Base-by-base conservation (phyloP, 2,113 vertebrate genomes). In the Elachura formosa region DNA sequence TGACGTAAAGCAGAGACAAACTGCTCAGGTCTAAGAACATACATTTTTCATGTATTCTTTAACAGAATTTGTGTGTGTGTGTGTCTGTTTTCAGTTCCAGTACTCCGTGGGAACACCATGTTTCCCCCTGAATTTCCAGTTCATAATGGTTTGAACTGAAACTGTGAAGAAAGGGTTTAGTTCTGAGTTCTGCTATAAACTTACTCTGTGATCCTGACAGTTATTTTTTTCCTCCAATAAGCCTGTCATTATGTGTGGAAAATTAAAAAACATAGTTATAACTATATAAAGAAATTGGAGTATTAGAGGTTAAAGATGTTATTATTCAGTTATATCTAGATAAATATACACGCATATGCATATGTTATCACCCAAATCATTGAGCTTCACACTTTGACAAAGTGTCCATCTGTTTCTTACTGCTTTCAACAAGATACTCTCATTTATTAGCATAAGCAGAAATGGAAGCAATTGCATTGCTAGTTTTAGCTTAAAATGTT, bases 271-370 rank as follows among this genome's bases (percentile, higher is more conserved):
- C 34, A 41, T 2, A 6, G 20, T 33, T 24, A 26, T 61, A 63
- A 6, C 51, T 80, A 34, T 77, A 38, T 49, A 77, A 80, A 91
- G 72, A 46, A 77, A 14, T 40, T 4, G 17, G 59, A 71, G 61
- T 87, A 90, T 74, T 90, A 90, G 67, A 94, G 79, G 66, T 93
- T 80, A 63, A 80, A 93, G 89, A 46, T 75, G 56, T 75, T 91
- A 64, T 73, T 81, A 52, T 78, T 90, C 78, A 74, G 59, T 58
- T 72, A 38, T 34, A 73, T 84, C 16, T 73, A 55, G 8, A 81
- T 43, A 77, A 46, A 74, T 21, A 56, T 29, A 84, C 33, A 38
- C 0, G 2, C 36, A 58, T 52, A 61, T 31, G 45, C 31, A 78
- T 36, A 51, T 23, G 38, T 75, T 86, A 64, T 46, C 71, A 89